Evolutionary conservation across 2,113 vertebrate genomes (phyloP).

Genomic region (Sitta europaea): DNA sequence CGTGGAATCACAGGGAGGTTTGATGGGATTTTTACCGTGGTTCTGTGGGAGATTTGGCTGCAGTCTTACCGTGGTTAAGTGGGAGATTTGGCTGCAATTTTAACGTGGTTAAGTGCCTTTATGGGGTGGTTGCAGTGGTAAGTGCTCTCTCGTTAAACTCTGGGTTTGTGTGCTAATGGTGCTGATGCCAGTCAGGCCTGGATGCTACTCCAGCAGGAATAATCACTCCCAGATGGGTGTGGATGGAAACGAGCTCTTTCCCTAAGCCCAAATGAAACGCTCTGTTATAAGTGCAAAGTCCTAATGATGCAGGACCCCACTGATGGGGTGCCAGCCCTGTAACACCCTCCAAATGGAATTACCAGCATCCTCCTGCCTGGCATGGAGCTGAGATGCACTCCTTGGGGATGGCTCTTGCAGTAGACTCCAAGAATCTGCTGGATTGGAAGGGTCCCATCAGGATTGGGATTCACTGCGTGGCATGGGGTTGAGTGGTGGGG

Average conservation of each 20-base stretch:
- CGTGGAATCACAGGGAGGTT: not conserved
- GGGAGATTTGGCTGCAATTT: not conserved
- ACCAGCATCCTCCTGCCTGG: not conserved
- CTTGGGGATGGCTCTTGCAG: not conserved
- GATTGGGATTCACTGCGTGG: rapidly evolving
- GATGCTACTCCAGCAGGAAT: not conserved
- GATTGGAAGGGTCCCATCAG: not conserved
- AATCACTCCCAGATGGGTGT: slow-evolving; percentile 41
- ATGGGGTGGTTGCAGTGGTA: not conserved
- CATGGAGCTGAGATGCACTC: not conserved
- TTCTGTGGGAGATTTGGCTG: not conserved
- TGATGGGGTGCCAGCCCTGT: not conserved
- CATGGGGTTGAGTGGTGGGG: rapidly evolving
- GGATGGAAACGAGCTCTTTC: not conserved
- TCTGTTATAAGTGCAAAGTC: not conserved
- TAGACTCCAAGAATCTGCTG: not conserved
- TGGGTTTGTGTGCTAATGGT: not conserved
- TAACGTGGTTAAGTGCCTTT: not conserved
- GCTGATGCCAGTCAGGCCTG: slow-evolving; percentile 14
- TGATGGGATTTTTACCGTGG: not conserved
- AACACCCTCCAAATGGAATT: not conserved
- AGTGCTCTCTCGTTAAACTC: not conserved
- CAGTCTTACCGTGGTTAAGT: not conserved
- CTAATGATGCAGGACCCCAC: not conserved
- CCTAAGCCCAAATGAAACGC: not conserved